These are phyloP conservation scores for Accipiter cooperii DNA, from an alignment of 2,113 vertebrate genomes.

Conservation along the genomic window DNA sequence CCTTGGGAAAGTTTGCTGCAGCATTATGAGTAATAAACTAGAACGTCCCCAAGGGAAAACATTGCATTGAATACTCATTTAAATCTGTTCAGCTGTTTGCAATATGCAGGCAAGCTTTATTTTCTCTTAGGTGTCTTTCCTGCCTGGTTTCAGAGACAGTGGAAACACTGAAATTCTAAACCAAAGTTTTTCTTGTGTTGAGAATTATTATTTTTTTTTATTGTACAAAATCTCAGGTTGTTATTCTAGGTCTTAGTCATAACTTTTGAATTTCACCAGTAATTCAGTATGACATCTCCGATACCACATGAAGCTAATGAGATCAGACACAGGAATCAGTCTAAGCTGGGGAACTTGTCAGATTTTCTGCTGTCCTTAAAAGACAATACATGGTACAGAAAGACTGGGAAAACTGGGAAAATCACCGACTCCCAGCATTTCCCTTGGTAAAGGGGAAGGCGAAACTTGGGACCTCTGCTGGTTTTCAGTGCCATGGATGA, in stretches of 20 bases:
- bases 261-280: not conserved
- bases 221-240: not conserved
- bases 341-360: not conserved
- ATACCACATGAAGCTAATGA: not conserved
- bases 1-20: conserved; percentile 1
- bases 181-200: not conserved
- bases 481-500: not conserved
- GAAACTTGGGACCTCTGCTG: not conserved
- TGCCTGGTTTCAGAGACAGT: not conserved
- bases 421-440: not conserved
- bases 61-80: not conserved
- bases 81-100: not conserved
- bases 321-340: not conserved
- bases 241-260: not conserved
- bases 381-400: not conserved
- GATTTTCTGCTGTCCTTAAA: not conserved
- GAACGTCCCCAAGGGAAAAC: not conserved
- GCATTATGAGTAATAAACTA: not conserved
- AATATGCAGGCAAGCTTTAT: not conserved
- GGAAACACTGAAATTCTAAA: not conserved
- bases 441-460: not conserved
- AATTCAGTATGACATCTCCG: not conserved
- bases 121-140: not conserved
- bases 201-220: not conserved
- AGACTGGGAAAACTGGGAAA: not conserved